Conservation (phyloP, 1,140 invertebrate species). For the Conus ventricosus region DNA sequence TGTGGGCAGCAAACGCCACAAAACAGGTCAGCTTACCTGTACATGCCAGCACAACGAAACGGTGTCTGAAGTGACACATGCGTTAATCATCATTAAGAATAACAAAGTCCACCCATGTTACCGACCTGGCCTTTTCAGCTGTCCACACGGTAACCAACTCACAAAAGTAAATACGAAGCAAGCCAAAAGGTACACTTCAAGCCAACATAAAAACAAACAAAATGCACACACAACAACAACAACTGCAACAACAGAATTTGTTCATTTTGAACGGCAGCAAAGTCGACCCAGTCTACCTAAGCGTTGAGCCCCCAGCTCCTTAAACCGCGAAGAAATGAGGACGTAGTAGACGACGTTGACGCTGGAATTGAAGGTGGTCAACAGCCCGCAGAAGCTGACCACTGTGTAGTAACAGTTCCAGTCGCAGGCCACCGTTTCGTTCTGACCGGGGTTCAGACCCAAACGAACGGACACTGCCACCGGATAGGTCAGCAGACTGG, state of each 20-base stretch:
- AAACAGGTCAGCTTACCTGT: neutral
- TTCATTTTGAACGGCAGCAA: neutral
- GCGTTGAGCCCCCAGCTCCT: neutral
- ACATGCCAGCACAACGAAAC: neutral
- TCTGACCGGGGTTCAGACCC: neutral
- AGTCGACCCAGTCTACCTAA: neutral
- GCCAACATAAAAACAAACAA: no score
- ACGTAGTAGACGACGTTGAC: slow-evolving; percentile 10
- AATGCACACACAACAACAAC: no score
- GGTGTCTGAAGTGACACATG: neutral
- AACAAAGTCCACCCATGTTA: no score
- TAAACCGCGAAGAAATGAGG: slow-evolving; percentile 17
- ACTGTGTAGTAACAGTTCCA: neutral
- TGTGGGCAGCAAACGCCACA: neutral
- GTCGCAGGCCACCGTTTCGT: neutral
- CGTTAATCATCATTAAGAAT: no score
- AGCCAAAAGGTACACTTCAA: no score
- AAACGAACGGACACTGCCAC: neutral
- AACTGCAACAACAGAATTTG: neutral
- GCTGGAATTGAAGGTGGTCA: slow-evolving; percentile 25
- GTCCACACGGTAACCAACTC: no score
- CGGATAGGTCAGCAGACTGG: slow-evolving; percentile 1
- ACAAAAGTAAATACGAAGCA: no score
- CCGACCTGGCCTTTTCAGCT: no score
- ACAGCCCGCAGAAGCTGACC: slow-evolving; percentile 2